Percentiles rank a stretch among this genome's conserved stretches.
Conservation (phyloP, 2,888 invertebrate genomes). For the Dorcus parallelipipedus region DNA sequence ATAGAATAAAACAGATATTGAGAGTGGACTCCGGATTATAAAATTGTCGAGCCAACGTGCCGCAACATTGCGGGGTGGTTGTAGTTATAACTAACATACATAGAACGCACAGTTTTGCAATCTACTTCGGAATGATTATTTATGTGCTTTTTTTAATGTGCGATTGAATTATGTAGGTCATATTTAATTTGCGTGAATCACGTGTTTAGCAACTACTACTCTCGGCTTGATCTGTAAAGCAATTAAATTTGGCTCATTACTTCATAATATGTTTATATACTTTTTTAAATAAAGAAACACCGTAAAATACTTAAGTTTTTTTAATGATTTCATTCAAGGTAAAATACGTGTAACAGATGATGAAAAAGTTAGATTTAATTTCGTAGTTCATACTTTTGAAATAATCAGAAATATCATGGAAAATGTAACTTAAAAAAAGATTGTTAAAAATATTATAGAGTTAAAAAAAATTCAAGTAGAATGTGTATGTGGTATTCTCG, state of each 20-base stretch:
- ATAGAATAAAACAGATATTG: not conserved
- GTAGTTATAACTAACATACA: not conserved
- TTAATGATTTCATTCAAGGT: too few species aligned
- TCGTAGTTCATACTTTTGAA: not conserved
- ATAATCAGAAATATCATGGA: too few species aligned
- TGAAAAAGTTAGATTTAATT: not conserved
- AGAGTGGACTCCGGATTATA: not conserved
- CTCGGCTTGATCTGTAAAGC: too few species aligned
- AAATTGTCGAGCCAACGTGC: not conserved
- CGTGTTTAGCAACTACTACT: not conserved
- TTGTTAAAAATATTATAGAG: too few species aligned
- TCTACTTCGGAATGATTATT: not conserved
- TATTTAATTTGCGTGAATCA: constrained; percentile 10
- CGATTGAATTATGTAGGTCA: constrained; percentile 5
- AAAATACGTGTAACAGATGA: not conserved
- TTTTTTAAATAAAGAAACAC: too few species aligned
- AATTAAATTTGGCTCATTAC: too few species aligned
- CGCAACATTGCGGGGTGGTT: not conserved
- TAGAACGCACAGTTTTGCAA: too few species aligned
- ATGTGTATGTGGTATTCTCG: too few species aligned
- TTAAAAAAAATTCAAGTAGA: too few species aligned
- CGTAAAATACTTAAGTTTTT: too few species aligned
- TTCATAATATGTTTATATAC: too few species aligned
- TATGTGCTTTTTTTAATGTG: not conserved
- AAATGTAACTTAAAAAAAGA: too few species aligned